Percentiles rank a stretch among this genome's conserved stretches.
Conservation (phyloP, 2,888 invertebrate species). For the Calameuta filiformis region DNA sequence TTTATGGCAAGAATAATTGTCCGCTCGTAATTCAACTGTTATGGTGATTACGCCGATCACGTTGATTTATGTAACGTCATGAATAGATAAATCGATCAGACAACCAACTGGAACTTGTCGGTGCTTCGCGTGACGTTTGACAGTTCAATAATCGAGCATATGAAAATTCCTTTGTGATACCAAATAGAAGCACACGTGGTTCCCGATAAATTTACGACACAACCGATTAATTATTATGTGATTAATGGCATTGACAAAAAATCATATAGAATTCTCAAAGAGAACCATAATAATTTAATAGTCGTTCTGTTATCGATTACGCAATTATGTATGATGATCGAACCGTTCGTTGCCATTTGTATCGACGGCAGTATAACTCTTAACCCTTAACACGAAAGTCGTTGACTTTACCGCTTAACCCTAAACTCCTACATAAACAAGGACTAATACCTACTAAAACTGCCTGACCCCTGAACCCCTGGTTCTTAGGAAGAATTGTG, state of each 20-base stretch:
- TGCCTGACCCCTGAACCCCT: background rate
- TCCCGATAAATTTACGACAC: background rate
- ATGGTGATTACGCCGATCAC: background rate
- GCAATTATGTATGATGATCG: background rate
- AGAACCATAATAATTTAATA: background rate
- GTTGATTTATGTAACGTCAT: background rate
- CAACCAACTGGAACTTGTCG: background rate
- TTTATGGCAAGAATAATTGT: background rate
- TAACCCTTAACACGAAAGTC: background rate
- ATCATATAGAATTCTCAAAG: background rate
- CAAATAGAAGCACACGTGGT: too few species aligned
- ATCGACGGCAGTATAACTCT: background rate
- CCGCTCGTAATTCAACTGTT: background rate
- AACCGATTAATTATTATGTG: background rate
- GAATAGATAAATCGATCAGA: background rate
- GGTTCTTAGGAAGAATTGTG: background rate
- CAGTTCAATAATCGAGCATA: background rate
- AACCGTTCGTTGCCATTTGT: background rate
- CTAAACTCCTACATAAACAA: background rate
- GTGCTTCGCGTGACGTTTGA: background rate
- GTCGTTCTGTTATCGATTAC: background rate
- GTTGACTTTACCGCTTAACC: background rate
- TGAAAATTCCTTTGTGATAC: background rate
- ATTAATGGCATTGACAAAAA: background rate
- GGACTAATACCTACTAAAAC: background rate